Base-by-base conservation (phyloP, 1,140 invertebrate species). In the Macrobrachium rosenbergii region DNA sequence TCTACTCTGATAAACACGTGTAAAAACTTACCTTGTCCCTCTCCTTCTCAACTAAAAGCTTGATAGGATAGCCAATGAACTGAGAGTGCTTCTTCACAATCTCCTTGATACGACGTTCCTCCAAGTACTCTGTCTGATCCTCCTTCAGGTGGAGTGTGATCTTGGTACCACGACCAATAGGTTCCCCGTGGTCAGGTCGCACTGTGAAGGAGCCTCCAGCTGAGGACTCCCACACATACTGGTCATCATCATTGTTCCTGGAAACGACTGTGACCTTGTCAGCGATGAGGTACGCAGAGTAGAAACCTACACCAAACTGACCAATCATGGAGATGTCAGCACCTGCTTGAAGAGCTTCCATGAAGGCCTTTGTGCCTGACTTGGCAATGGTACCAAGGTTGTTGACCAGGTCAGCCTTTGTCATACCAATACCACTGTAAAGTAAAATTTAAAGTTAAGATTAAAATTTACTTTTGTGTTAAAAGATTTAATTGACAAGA, bases 11-110 rank as follows among this genome's bases (percentile, higher is more conserved):
- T 10, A n/a, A 69, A n/a, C 10, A 7, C 8, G 19, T 8, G 23
- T 8, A 17, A 5, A 58, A 60, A 73, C 62, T 82, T 77, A 78
- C 89, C 94, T 99, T 99, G 90, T 99, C 97, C 73, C 97, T 95
- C 92, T 98, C 97, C 92, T 98, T 98, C 92, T 99, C 96, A 0
- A 98, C 97, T 5, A 97, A 90, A 82, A 99, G 93, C 91, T 98
- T 98, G 92, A 99, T 99, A 5, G 99, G 98, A 92, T 99, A 99
- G 60, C 98, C 98, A 93, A 99, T 99, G 92, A 99, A 99, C 93
- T 99, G 98, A 10, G 90, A 99, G 93, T 99, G 98, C 91, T 99
- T 99, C 94, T 99, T 99, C 2, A 99, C 97, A 58, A 99, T 96
- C 91, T 99, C 97, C 92, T 99, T 99, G 89, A 99, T 95, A 90